phyloP scores from a whole-genome alignment of 2,797 vertebrate species.

The Tapirus indicus region DNA sequence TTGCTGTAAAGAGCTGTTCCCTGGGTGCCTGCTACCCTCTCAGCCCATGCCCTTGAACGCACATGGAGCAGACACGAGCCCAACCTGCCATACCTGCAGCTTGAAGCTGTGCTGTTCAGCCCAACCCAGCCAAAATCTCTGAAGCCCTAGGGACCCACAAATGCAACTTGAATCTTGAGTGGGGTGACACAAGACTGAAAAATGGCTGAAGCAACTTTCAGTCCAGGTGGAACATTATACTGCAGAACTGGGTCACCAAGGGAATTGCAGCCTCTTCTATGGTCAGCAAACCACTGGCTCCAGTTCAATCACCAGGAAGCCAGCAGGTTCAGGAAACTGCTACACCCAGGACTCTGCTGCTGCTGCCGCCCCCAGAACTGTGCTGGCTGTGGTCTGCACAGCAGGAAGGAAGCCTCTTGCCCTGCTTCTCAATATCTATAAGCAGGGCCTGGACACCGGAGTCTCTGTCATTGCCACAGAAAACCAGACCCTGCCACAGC shows the following conservation, averaged over 20 bases:
- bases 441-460: background rate
- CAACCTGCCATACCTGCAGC: background rate
- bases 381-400: background rate
- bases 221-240: too few relatives aligned
- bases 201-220: background rate
- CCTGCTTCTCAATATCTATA: background rate
- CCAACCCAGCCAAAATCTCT: background rate
- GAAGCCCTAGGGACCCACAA: background rate
- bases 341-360: background rate
- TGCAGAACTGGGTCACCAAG: background rate
- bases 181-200: background rate
- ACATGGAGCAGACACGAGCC: accelerated
- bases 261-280: background rate
- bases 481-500: background rate
- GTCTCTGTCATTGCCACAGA: background rate
- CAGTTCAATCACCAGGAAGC: background rate
- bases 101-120: background rate
- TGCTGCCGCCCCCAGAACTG: background rate
- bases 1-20: background rate
- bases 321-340: background rate
- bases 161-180: background rate
- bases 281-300: background rate
- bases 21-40: background rate
- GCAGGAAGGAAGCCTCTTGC: background rate
- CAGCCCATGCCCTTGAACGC: background rate